phyloP scores from a whole-genome alignment of 2,113 vertebrate genomes.

The Archocentrus centrarchus region DNA sequence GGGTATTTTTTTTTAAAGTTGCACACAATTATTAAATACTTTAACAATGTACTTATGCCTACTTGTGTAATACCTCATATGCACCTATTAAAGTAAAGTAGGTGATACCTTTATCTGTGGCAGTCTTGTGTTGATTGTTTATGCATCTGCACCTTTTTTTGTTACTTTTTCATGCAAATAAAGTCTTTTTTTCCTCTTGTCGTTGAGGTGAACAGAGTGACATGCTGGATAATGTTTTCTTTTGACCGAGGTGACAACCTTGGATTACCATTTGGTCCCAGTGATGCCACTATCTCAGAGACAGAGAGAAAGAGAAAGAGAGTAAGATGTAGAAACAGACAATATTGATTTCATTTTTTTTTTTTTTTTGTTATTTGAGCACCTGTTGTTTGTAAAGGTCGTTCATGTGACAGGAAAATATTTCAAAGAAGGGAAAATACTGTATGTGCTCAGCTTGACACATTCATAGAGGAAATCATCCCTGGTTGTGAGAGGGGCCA shows the following conservation, averaged over 20 bases:
- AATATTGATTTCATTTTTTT: conserved; percentile 32
- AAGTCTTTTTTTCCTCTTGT: not conserved
- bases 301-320: not conserved
- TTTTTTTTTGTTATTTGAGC: not conserved
- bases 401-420: conserved; percentile 28
- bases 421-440: conserved; percentile 40
- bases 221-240: conserved; percentile 36
- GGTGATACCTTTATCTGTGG: not conserved
- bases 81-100: not conserved
- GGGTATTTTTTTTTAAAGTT: too few relatives aligned
- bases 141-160: not conserved
- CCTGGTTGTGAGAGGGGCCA: conserved; percentile 13
- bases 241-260: conserved; percentile 42
- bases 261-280: conserved; percentile 46
- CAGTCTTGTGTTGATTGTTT: not conserved
- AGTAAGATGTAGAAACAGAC: conserved; percentile 9
- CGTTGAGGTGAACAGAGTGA: conserved; percentile 33
- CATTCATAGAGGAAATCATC: conserved; percentile 35
- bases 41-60: not conserved
- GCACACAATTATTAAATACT: not conserved
- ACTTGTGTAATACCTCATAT: not conserved
- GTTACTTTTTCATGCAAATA: not conserved
- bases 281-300: conserved; percentile 34
- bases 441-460: conserved; percentile 38
- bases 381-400: conserved; percentile 47